These are phyloP conservation scores for Oncorhynchus gorbuscha DNA, from an alignment of 2,113 vertebrate genomes.

Conservation along the genomic window DNA sequence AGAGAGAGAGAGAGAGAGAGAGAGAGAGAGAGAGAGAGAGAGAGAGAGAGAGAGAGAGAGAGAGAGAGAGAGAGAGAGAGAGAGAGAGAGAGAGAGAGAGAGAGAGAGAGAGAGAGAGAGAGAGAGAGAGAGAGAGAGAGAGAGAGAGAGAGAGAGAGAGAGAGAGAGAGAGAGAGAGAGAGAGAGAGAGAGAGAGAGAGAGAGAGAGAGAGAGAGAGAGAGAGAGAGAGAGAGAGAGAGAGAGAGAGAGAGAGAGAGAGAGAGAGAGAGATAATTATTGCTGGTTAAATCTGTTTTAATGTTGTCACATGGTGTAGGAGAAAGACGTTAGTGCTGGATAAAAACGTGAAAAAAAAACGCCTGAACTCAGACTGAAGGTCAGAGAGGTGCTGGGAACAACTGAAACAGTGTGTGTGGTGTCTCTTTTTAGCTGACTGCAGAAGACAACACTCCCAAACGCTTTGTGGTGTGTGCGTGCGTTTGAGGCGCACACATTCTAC, in stretches of 20 bases:
- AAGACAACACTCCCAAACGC: constrained; percentile 2
- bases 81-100: not conserved
- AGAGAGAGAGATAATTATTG: not conserved
- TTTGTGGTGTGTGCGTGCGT: constrained; percentile 7
- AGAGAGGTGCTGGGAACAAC: not conserved
- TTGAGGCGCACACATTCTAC: constrained; percentile 23
- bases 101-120: not conserved
- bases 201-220: not conserved
- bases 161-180: not conserved
- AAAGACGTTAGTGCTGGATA: not conserved
- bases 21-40: not conserved
- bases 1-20: not conserved
- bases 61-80: too few relatives aligned
- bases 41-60: not conserved
- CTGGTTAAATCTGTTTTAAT: not conserved
- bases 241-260: not conserved
- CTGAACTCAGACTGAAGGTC: constrained; percentile 35
- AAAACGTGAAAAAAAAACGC: constrained; percentile 6
- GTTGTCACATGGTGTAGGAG: constrained; percentile 1
- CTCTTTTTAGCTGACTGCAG: constrained; percentile 28
- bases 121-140: too few relatives aligned
- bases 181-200: not conserved
- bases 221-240: not conserved
- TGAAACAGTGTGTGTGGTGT: not conserved
- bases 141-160: not conserved